These are phyloP conservation scores for chimpanzee (Pan troglodytes) DNA, from an alignment of 2,113 vertebrate species.

Conservation along the genomic window NHGRI_mPanTro3-v2.1_pri NC_086015.1:198195001-198195500, in stretches of 20 bases:
- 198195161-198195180: neutral
- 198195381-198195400: too few relatives aligned
- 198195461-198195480: neutral
- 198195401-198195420: accelerated
- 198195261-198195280: neutral
- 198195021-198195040: accelerated
- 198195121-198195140: accelerated
- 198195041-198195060: neutral
- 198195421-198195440: neutral
- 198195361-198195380: neutral
- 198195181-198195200: neutral
- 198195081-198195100: neutral
- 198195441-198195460: accelerated
- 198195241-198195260: neutral
- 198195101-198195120: neutral
- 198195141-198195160: neutral
- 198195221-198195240: neutral
- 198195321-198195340: too few relatives aligned
- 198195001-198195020: neutral
- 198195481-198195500: accelerated
- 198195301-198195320: neutral
- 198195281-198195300: neutral
- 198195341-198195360: neutral
- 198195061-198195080: neutral
- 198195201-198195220: neutral